phyloP scores from a whole-genome alignment of 2,797 vertebrate species.

The Crocodylus rhombifer region DNA sequence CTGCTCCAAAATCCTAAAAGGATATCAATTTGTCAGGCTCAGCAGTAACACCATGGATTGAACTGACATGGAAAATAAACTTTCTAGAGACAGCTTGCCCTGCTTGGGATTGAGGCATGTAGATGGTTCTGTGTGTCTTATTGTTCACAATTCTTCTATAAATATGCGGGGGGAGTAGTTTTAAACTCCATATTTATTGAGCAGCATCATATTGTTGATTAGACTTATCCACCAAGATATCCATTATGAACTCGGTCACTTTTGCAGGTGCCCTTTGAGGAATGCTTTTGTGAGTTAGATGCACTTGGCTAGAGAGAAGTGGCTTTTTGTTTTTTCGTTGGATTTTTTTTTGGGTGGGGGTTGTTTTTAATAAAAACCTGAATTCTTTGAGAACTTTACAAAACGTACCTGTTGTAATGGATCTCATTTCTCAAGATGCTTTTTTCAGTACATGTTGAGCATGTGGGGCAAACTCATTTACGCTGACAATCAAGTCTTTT shows the following conservation, averaged over 20 bases:
- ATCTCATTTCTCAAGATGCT: background rate
- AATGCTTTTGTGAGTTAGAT: background rate
- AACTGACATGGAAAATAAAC: background rate
- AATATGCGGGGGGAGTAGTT: background rate
- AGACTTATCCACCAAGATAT: background rate
- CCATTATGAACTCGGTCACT: background rate
- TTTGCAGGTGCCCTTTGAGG: background rate
- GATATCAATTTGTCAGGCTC: background rate
- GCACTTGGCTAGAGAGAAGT: background rate
- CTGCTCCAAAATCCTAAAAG: background rate
- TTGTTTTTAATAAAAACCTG: background rate
- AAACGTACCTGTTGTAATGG: background rate
- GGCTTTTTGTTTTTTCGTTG: too few relatives aligned
- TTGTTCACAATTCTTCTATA: background rate
- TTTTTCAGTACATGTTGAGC: background rate
- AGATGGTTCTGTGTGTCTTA: background rate
- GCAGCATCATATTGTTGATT: background rate
- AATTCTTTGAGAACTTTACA: background rate
- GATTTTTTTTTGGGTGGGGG: too few relatives aligned
- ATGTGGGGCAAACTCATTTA: background rate
- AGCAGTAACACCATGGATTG: background rate
- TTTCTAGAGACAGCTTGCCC: background rate
- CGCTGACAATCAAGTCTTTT: background rate
- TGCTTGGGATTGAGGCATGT: background rate
- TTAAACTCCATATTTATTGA: background rate